These are phyloP conservation scores for Ecdyonurus torrentis DNA, from an alignment of 2,888 invertebrate genomes.

Conservation along the genomic window DNA sequence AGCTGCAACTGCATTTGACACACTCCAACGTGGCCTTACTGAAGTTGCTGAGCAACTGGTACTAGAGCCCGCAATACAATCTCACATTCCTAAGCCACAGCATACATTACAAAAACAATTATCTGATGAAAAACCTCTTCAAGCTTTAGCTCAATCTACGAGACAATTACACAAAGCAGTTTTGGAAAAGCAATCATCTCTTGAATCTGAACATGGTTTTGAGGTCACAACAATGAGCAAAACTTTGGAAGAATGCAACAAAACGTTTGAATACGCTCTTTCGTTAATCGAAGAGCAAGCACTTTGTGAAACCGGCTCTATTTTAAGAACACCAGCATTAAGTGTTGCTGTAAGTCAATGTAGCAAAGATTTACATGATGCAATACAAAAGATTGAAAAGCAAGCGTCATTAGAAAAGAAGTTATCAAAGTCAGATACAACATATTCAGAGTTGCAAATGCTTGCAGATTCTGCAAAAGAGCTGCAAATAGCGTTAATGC, in stretches of 20 bases:
- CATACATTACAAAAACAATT: not conserved
- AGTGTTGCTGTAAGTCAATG: conserved; percentile 4
- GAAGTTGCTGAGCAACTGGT: not conserved
- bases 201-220: not conserved
- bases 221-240: not conserved
- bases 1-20: not conserved
- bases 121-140: not conserved
- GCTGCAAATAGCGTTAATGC: not conserved
- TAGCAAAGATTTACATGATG: not conserved
- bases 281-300: conserved; percentile 8
- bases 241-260: not conserved
- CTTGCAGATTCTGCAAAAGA: conserved; percentile 1
- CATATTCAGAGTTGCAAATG: conserved; percentile 4
- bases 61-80: not conserved
- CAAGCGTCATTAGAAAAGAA: conserved; percentile 7
- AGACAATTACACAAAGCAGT: not conserved
- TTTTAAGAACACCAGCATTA: not conserved
- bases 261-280: conserved; percentile 1
- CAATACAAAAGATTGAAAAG: conserved; percentile 8
- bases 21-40: not conserved
- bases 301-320: not conserved
- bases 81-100: not conserved
- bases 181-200: not conserved
- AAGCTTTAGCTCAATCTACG: not conserved
- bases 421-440: not conserved